Percentiles rank a stretch among this genome's conserved stretches.
Conservation (phyloP, 2,888 invertebrate genomes). For the Troides oblongomaculatus region DNA sequence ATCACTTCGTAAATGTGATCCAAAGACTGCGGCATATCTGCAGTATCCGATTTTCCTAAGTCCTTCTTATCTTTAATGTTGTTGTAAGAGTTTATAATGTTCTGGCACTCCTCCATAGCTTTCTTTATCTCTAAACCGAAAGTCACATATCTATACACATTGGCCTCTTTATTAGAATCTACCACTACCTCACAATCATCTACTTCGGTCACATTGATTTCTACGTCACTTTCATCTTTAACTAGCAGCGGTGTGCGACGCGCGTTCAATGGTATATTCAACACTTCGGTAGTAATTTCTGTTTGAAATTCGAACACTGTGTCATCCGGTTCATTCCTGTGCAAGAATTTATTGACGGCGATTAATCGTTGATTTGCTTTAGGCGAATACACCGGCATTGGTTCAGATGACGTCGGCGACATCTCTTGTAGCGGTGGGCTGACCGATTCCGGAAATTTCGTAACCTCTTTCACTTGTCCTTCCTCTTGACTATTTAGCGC, state of each 20-base stretch:
- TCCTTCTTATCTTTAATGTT: conserved; percentile 51
- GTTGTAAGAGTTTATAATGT: conserved; percentile 69
- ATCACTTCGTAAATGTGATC: conserved; percentile 71
- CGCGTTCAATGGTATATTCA: conserved; percentile 58
- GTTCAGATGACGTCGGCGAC: conserved; percentile 63
- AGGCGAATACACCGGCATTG: conserved; percentile 56
- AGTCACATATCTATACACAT: conserved; percentile 63
- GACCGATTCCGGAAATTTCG: conserved; percentile 62
- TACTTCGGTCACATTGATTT: conserved; percentile 35
- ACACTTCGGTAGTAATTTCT: conserved; percentile 44
- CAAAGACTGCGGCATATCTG: conserved; percentile 52
- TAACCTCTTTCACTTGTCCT: conserved; percentile 34
- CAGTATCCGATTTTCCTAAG: conserved; percentile 42
- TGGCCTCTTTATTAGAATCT: conserved; percentile 49
- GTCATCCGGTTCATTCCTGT: conserved; percentile 40
- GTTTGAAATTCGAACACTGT: conserved; percentile 45
- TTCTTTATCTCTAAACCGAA: conserved; percentile 72
- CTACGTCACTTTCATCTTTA: conserved; percentile 43
- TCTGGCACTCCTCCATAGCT: conserved; percentile 74
- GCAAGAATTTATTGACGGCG: conserved; percentile 58
- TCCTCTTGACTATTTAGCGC: conserved; percentile 50
- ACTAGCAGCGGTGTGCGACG: conserved; percentile 46
- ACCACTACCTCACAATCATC: conserved; percentile 33
- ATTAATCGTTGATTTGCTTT: conserved; percentile 60
- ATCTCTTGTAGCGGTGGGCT: conserved; percentile 72